Percentiles rank a stretch among this genome's conserved stretches.
phyloP scores from a whole-genome alignment of 2,888 invertebrate genomes.

The Linnaemya vulpina region DNA sequence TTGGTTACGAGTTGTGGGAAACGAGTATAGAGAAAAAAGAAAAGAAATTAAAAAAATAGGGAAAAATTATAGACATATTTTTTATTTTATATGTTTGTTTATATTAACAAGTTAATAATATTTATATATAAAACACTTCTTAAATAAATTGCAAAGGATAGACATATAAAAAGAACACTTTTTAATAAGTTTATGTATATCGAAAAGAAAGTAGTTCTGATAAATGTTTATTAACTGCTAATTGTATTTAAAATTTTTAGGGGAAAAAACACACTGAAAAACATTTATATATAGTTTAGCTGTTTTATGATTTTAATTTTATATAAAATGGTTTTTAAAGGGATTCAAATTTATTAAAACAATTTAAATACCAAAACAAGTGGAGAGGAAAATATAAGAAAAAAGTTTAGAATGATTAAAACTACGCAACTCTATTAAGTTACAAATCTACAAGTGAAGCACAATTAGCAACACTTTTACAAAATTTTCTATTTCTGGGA shows the following conservation, averaged over 20 bases:
- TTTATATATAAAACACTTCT: constrained; percentile 7
- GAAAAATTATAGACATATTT: constrained; percentile 53
- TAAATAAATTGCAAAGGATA: background rate
- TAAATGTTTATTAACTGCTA: background rate
- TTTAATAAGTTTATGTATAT: constrained; percentile 11
- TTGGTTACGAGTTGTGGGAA: constrained; percentile 36
- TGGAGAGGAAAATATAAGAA: background rate
- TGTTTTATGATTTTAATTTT: background rate
- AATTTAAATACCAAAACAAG: constrained; percentile 48
- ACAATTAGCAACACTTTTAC: no score
- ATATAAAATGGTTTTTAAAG: background rate
- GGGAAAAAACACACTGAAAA: background rate
- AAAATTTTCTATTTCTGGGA: no score
- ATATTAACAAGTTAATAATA: constrained; percentile 21
- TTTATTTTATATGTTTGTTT: constrained; percentile 15
- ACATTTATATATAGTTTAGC: background rate
- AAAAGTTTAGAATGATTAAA: background rate
- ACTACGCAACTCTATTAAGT: no score
- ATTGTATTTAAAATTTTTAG: constrained; percentile 2
- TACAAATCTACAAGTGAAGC: no score
- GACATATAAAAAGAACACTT: constrained; percentile 2
- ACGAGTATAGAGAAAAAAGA: constrained; percentile 61
- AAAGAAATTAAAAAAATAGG: constrained; percentile 52
- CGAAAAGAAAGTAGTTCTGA: constrained; percentile 14
- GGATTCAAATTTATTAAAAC: constrained; percentile 8